Evolutionary conservation across 2,113 vertebrate genomes (phyloP).

Genomic region (Trogon melanurus): DNA sequence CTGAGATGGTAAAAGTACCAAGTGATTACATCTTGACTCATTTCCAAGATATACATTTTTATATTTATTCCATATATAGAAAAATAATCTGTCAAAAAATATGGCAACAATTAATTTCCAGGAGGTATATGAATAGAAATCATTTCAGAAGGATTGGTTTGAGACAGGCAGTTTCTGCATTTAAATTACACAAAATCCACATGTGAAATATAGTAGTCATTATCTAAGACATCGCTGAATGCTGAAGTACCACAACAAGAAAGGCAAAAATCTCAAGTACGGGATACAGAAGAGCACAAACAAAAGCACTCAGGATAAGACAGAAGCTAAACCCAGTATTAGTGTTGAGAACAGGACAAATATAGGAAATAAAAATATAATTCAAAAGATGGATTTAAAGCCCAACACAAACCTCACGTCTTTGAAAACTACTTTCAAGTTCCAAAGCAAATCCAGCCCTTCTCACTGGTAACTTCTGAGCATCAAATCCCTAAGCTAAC

Average conservation of each 20-base stretch:
- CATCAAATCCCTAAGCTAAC: background rate
- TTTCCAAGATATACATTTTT: background rate
- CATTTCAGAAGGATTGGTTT: background rate
- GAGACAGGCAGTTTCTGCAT: background rate
- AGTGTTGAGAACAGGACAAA: background rate
- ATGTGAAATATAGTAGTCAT: background rate
- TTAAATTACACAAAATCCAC: background rate
- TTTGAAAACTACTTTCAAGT: background rate
- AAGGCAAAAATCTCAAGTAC: background rate
- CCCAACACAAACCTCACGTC: background rate
- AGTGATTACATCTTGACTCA: background rate
- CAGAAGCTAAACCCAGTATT: background rate
- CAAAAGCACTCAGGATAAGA: background rate
- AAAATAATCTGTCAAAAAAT: background rate
- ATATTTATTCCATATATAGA: background rate
- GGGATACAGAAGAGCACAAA: background rate
- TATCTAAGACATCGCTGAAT: background rate
- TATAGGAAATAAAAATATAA: rapidly evolving
- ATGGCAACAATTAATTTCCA: background rate
- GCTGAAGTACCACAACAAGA: background rate
- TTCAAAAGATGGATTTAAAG: background rate
- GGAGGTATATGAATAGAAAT: background rate
- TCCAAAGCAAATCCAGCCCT: background rate
- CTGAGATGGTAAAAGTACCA: background rate
- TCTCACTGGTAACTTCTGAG: background rate